These are phyloP conservation scores for Mythimna ferrago DNA, from an alignment of 2,888 invertebrate genomes.

Conservation along the genomic window DNA sequence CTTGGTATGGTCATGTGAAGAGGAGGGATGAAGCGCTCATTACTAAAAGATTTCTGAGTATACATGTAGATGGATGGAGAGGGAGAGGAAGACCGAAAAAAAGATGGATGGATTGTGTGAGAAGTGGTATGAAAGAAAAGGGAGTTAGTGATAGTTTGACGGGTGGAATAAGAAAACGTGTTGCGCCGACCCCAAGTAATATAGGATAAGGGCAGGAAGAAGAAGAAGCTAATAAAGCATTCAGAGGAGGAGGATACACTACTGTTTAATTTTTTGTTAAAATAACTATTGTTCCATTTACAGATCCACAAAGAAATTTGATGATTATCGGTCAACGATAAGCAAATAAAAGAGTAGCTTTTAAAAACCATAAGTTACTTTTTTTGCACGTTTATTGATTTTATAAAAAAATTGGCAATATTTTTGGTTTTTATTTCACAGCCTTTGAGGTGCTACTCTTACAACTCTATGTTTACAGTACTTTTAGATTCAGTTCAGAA, in stretches of 20 bases:
- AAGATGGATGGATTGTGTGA: no score
- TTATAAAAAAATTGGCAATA: slow-evolving; percentile 8
- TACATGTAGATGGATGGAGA: no score
- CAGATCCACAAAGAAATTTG: slow-evolving; percentile 39
- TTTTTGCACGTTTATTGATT: slow-evolving; percentile 9
- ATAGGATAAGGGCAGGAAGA: no score
- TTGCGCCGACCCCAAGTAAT: no score
- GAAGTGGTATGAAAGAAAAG: no score
- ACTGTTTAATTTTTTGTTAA: background rate
- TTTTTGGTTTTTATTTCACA: slow-evolving; percentile 33
- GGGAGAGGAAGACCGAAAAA: no score
- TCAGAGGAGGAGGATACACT: background rate
- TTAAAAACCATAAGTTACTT: background rate
- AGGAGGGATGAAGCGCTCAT: no score
- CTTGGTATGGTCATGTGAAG: no score
- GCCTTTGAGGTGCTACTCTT: background rate
- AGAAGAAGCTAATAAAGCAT: no score
- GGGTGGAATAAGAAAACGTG: no score
- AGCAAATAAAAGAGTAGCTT: background rate
- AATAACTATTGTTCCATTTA: slow-evolving; percentile 32
- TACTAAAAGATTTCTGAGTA: no score
- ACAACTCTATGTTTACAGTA: background rate
- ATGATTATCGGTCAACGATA: slow-evolving; percentile 31
- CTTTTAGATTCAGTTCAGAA: background rate
- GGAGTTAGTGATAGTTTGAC: no score